Evolutionary conservation across 2,797 vertebrate species (phyloP).

Genomic region (Malacoraja senta): DNA sequence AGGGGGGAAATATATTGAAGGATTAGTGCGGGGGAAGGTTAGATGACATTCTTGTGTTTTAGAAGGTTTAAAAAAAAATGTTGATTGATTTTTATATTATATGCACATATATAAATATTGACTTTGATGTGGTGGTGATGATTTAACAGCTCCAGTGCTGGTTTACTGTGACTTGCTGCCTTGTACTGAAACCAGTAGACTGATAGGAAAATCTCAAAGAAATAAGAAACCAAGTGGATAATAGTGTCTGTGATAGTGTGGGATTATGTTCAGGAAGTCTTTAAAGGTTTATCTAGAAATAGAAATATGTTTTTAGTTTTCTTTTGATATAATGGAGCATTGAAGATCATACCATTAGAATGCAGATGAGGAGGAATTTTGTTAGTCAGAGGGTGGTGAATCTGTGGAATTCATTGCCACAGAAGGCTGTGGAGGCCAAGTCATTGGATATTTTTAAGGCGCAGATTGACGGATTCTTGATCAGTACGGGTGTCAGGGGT

Average conservation of each 20-base stretch:
- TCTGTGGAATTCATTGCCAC: too few species aligned
- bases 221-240: not conserved
- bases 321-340: not conserved
- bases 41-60: not conserved
- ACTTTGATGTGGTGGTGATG: not conserved
- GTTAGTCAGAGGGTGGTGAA: too few species aligned
- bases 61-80: not conserved
- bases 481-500: too few species aligned
- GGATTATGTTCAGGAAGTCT: not conserved
- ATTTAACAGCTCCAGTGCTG: slow-evolving; percentile 19
- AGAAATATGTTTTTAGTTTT: not conserved
- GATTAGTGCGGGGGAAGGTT: not conserved
- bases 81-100: not conserved
- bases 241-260: not conserved
- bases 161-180: slow-evolving; percentile 20
- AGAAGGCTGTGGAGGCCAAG: too few species aligned
- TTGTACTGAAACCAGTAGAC: not conserved
- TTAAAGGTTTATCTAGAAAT: not conserved
- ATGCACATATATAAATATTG: slow-evolving; percentile 14
- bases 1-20: not conserved
- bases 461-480: too few species aligned
- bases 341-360: not conserved
- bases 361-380: not conserved
- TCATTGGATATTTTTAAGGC: too few species aligned
- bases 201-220: not conserved